Evolutionary conservation across 2,113 vertebrate genomes (phyloP), one percentile per base, ranked within the genome.

Genomic region (Hippopotamus amphibius): DNA sequence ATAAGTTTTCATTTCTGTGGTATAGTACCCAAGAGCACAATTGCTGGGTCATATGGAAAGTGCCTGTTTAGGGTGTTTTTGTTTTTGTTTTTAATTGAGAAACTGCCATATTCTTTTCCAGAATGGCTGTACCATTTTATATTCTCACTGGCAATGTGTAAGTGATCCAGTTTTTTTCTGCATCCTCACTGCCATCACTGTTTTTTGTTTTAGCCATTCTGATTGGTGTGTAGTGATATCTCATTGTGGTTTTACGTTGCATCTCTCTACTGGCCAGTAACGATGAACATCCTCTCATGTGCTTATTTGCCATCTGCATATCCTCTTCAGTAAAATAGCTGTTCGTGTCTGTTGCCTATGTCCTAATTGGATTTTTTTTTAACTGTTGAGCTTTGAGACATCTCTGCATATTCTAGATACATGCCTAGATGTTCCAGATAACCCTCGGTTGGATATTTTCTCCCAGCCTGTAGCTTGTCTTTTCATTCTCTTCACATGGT

Each of bases 121-220:
- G 55, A 80, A 59, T 1, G 17, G 28, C 63, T 4, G 24, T 14
- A 3, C 4, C 28, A 19, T 57, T 88, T 50, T 26, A 33, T 37
- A 46, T 46, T 63, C 86, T 48, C 37, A 50, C 48, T 21, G 22
- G 33, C 87, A 41, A 48, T 0, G 2, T 13, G 5, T 16, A 46
- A 72, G 30, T 3, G 46, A 50, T n/a, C 19, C 43, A 30, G 43
- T 43, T 41, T 89, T 50, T 63, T 71, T 8, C 66, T 57, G 48
- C 13, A 66, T 14, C 46, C 50, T 69, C 1, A 0, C 2, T 6
- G 6, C 57, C 2, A 19, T 77, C n/a, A 13, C 55, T 24, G 0
- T 19, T 41, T 41, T 57, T n/a, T 37, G 43, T 61, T 55, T 28
- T 17, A 55, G 86, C 55, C 61, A 10, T 59, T 65, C 46, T 46